phyloP scores from a whole-genome alignment of 1,140 invertebrate genomes.

The Gerris buenoi region DNA sequence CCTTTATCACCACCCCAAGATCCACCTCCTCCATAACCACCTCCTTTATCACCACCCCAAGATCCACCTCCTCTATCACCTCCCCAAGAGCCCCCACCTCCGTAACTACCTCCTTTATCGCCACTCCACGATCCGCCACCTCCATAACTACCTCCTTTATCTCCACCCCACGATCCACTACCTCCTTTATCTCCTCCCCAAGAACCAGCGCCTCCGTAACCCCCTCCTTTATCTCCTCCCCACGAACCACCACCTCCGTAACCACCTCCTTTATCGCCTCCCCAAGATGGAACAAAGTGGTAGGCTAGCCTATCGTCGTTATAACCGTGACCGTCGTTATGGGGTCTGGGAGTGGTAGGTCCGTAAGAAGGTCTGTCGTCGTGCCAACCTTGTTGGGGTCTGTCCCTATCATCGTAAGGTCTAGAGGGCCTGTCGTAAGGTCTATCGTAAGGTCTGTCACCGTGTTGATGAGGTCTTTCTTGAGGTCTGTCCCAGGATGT shows the following conservation, averaged over 20 bases:
- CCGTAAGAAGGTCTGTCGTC: not conserved
- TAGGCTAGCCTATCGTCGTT: not conserved
- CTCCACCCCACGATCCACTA: not conserved
- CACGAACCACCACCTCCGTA: not conserved
- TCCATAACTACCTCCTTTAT: no score
- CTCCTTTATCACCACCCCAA: not conserved
- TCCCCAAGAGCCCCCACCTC: slow-evolving; percentile 1
- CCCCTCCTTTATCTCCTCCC: no score
- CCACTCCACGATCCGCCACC: not conserved
- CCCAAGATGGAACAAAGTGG: no score
- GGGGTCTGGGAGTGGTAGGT: not conserved
- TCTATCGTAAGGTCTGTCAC: not conserved
- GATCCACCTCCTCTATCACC: slow-evolving; percentile 4
- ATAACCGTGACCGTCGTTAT: not conserved
- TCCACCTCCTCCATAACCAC: not conserved
- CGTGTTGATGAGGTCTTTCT: not conserved
- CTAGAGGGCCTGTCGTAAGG: not conserved
- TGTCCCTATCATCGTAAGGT: not conserved
- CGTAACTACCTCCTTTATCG: not conserved
- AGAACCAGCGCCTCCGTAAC: not conserved
- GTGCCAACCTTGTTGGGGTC: not conserved
- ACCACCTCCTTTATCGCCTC: not conserved
- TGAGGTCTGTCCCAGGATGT: not conserved
- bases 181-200: not conserved
- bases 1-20: no score